These are phyloP conservation scores for Mustela nigripes DNA, from an alignment of 2,113 vertebrate genomes.

Conservation along the genomic window DNA sequence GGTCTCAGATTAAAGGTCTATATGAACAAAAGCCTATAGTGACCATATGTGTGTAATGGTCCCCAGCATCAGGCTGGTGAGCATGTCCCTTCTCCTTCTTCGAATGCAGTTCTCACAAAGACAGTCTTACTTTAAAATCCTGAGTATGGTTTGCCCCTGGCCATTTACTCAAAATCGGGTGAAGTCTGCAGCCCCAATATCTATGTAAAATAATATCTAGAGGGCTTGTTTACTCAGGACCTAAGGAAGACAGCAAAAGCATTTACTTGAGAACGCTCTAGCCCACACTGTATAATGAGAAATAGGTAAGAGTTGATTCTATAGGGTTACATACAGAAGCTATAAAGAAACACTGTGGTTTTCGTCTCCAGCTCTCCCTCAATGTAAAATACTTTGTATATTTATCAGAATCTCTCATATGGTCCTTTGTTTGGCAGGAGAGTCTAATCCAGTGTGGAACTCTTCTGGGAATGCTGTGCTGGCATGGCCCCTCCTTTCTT, in stretches of 20 bases:
- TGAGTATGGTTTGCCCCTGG: neutral
- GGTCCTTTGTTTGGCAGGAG: neutral
- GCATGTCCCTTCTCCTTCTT: neutral
- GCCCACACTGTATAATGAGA: neutral
- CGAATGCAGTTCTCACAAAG: neutral
- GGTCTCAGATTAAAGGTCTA: neutral
- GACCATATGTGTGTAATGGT: fast-evolving
- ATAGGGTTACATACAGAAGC: neutral
- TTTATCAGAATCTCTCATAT: neutral
- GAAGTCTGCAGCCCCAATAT: neutral
- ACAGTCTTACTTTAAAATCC: neutral
- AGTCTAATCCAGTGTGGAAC: neutral
- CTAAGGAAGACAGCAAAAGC: neutral
- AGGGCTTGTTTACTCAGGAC: neutral
- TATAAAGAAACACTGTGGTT: fast-evolving
- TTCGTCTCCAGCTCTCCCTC: neutral
- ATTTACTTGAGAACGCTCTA: neutral
- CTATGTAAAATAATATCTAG: neutral
- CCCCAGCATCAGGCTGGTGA: neutral
- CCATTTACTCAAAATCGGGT: neutral
- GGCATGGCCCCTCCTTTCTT: neutral
- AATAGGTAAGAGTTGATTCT: neutral
- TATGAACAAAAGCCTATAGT: neutral
- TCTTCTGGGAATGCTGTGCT: neutral
- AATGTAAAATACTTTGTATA: neutral